phyloP scores from a whole-genome alignment of 1,140 invertebrate species.

The Littorina saxatilis region DNA sequence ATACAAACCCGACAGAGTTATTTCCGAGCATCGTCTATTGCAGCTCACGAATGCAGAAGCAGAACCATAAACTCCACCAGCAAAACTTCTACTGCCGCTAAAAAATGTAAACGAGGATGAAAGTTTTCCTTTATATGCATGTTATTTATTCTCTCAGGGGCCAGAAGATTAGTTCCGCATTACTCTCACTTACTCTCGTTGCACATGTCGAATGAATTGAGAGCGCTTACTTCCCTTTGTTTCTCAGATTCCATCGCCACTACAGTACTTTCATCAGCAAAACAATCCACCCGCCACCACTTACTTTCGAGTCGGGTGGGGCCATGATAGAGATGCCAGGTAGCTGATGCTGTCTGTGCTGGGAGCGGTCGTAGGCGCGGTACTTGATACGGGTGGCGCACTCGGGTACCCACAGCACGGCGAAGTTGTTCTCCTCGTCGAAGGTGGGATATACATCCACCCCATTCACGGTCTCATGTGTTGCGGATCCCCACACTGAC shows the following conservation, averaged over 20 bases:
- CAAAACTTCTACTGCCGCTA: background rate
- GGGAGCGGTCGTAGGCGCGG: background rate
- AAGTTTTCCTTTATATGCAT: too few relatives aligned
- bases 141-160: too few relatives aligned
- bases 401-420: conserved; percentile 4
- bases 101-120: background rate
- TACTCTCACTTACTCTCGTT: too few relatives aligned
- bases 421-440: conserved; percentile 31
- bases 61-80: background rate
- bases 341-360: background rate
- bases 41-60: too few relatives aligned
- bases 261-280: background rate
- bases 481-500: background rate
- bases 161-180: too few relatives aligned
- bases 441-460: conserved; percentile 15
- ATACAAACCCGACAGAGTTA: too few relatives aligned
- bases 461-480: background rate
- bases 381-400: conserved; percentile 30
- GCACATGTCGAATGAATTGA: too few relatives aligned
- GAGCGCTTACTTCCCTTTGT: too few relatives aligned
- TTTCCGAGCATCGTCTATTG: too few relatives aligned
- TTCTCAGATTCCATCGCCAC: too few relatives aligned
- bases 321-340: conserved; percentile 13
- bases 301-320: background rate
- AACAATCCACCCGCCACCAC: background rate